phyloP scores from a whole-genome alignment of 2,888 invertebrate genomes.

The Amorpha juglandis region DNA sequence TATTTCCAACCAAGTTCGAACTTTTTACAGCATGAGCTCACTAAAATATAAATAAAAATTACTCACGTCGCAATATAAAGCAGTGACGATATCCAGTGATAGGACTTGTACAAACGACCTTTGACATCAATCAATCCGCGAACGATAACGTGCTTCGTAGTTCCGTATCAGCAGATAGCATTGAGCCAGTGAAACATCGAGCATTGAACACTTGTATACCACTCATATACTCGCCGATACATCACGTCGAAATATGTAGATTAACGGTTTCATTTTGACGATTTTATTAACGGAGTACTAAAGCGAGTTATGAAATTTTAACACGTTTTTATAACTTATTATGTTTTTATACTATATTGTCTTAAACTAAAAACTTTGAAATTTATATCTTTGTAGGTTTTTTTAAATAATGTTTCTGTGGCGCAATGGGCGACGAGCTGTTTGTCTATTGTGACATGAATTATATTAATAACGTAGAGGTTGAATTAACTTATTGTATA shows the following conservation, averaged over 20 bases:
- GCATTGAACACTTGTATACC: slow-evolving; percentile 24
- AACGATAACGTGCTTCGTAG: slow-evolving; percentile 49
- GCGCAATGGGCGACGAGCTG: too few species aligned
- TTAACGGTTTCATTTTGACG: not conserved
- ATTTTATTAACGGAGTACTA: not conserved
- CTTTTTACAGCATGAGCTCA: not conserved
- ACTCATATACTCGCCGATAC: not conserved
- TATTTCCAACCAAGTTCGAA: not conserved
- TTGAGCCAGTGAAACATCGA: slow-evolving; percentile 35
- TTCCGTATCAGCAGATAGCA: slow-evolving; percentile 39
- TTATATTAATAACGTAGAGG: too few species aligned
- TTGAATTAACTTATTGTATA: too few species aligned
- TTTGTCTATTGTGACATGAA: too few species aligned
- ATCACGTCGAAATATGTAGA: not conserved
- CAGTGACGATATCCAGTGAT: slow-evolving; percentile 10
- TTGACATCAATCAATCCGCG: slow-evolving; percentile 68
- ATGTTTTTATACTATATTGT: not conserved
- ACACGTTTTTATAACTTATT: too few species aligned
- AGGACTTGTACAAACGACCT: slow-evolving; percentile 46
- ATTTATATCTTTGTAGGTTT: too few species aligned
- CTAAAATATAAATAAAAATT: slow-evolving; percentile 3
- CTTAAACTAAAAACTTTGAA: too few species aligned
- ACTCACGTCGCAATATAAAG: slow-evolving; percentile 13
- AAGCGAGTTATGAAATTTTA: not conserved
- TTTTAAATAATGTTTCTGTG: too few species aligned